Evolutionary conservation across 2,797 vertebrate genomes (phyloP).

Genomic region (Yasuhikotakia modesta): DNA sequence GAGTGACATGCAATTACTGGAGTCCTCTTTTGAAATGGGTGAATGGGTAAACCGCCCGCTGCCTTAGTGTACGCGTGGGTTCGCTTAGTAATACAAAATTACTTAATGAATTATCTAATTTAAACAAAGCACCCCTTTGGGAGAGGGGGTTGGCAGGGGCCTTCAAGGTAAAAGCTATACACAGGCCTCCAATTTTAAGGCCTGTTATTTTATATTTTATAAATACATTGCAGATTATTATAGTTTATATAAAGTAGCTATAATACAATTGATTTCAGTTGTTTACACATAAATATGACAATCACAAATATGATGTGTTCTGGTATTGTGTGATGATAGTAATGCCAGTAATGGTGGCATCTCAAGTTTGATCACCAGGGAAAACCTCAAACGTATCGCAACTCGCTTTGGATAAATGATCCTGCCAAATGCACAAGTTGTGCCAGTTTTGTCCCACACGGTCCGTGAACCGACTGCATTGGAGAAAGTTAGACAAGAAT

Average conservation of each 20-base stretch:
- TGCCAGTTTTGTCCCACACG: not conserved
- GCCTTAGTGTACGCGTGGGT: not conserved
- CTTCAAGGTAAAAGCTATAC: not conserved
- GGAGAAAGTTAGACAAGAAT: not conserved
- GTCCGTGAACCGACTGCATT: not conserved
- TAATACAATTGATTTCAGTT: no score
- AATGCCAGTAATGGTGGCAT: no score
- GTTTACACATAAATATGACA: no score
- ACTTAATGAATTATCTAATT: not conserved
- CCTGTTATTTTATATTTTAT: no score
- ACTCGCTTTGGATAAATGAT: not conserved
- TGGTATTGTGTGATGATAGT: not conserved
- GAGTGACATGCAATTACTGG: conserved; percentile 4
- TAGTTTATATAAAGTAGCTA: no score
- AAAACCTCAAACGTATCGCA: not conserved
- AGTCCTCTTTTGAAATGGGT: not conserved
- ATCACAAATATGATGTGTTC: no score
- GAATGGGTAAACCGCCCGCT: not conserved
- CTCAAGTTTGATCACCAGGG: not conserved
- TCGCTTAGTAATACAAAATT: not conserved
- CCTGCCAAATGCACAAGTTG: not conserved
- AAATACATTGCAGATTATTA: no score
- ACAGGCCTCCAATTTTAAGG: conserved; percentile 67
- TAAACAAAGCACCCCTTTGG: not conserved
- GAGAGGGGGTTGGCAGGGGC: no score